Base-by-base conservation (phyloP, 2,888 invertebrate genomes). In the Zele albiditarsus region DNA sequence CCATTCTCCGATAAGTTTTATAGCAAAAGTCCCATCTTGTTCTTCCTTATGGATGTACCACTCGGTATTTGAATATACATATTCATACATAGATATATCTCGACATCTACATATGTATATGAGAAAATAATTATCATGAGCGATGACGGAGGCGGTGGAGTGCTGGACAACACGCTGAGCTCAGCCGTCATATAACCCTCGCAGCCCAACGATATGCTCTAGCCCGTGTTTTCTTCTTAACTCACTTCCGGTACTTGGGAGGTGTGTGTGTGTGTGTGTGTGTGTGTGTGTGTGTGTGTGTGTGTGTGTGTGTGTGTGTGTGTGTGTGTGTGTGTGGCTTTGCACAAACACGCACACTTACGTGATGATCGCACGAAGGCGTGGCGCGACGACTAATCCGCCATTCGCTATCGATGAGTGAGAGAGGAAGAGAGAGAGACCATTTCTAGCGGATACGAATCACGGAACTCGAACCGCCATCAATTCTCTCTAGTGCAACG, bases 71-170 rank as follows among this genome's bases (percentile, higher is more conserved):
- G n/a, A n/a, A n/a, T n/a, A n/a, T n/a, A n/a, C n/a, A n/a, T n/a
- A n/a, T n/a, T n/a, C n/a, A n/a, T n/a, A n/a, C n/a, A n/a, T n/a
- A n/a, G n/a, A n/a, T n/a, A n/a, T n/a, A n/a, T n/a, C n/a, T n/a
- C n/a, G n/a, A n/a, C n/a, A n/a, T n/a, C n/a, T 31, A 31, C 58
- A 49, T 53, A 46, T 68, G 80, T 83, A 81, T 85, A 85, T 84
- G 85, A 84, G 82, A 84, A 85, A 86, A 86, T 87, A 87, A 87
- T 88, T 85, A 87, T 87, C 83, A 83, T 82, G 83, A 84, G 80
- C 81, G 80, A 83, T 83, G 84, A 82, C 79, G 80, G 77, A 60
- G 66, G 33, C 5, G n/a, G 53, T 53, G 14, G 75, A 71, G 53
- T 46, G 57, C 8, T 71, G 71, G 74, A 75, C 69, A 75, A 71